A percentile compares a stretch with the other conserved stretches of the same genome.
These are phyloP conservation scores for Melinaea marsaeus DNA, from an alignment of 2,888 invertebrate species.

Conservation along the genomic window DNA sequence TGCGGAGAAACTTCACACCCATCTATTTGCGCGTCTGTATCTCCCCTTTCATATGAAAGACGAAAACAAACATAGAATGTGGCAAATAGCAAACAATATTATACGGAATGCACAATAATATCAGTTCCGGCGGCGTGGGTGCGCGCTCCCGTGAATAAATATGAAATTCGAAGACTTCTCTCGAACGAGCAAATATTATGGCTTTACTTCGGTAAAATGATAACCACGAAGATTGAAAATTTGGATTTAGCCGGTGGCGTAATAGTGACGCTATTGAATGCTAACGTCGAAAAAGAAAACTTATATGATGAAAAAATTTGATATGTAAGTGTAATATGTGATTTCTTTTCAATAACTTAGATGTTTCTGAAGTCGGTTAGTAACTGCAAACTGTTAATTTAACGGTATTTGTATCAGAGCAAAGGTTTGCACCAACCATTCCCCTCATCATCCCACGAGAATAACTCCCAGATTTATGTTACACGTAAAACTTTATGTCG, in stretches of 20 bases:
- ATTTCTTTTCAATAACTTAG: neutral
- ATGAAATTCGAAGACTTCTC: conserved; percentile 76
- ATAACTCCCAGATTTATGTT: conserved; percentile 74
- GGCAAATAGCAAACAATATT: conserved; percentile 79
- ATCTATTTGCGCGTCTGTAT: conserved; percentile 70
- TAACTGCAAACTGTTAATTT: conserved; percentile 4
- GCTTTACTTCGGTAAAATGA: conserved; percentile 77
- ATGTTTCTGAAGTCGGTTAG: neutral
- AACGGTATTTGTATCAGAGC: conserved; percentile 12
- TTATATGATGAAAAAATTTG: neutral
- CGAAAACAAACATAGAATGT: conserved; percentile 78
- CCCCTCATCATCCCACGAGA: conserved; percentile 72
- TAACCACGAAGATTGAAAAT: conserved; percentile 75
- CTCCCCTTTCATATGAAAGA: conserved; percentile 77
- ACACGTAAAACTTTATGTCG: conserved; percentile 73
- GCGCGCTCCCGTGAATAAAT: conserved; percentile 73
- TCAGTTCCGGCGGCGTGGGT: conserved; percentile 72
- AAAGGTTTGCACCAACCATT: conserved; percentile 36
- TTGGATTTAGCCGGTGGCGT: conserved; percentile 65
- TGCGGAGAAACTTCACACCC: conserved; percentile 60
- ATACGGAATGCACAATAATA: conserved; percentile 79
- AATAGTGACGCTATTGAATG: conserved; percentile 32
- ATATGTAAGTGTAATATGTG: conserved; percentile 6
- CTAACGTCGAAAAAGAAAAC: conserved; percentile 9
- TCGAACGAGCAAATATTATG: conserved; percentile 73